A percentile compares a stretch with the other conserved stretches of the same genome.
These are phyloP conservation scores for Emberiza fucata DNA, from an alignment of 2,113 vertebrate genomes.

Conservation along the genomic window DNA sequence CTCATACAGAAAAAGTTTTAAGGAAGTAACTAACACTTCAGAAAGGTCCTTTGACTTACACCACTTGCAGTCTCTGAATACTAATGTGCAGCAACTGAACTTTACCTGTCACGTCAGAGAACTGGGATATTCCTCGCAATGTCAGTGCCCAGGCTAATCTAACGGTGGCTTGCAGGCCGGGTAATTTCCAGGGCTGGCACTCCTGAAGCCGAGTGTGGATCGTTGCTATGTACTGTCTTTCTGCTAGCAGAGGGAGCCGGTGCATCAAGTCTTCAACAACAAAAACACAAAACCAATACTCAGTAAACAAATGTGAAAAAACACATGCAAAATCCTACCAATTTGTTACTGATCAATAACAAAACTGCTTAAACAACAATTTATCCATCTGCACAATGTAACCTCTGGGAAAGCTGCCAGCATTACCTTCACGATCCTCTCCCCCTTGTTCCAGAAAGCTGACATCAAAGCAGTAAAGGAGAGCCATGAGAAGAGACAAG, in stretches of 20 bases:
- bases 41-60: background rate
- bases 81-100: background rate
- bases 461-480: conserved; percentile 95
- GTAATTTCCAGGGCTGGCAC: conserved; percentile 86
- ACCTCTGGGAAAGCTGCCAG: background rate
- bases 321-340: background rate
- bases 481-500: conserved; percentile 89
- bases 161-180: conserved; percentile 90
- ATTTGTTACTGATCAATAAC: background rate
- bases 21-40: background rate
- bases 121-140: conserved; percentile 89
- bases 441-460: conserved; percentile 90
- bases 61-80: background rate
- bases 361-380: background rate
- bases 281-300: background rate
- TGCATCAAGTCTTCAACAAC: conserved; percentile 85
- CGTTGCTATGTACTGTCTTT: conserved; percentile 89
- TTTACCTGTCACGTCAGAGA: conserved; percentile 90
- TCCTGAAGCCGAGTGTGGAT: conserved; percentile 90
- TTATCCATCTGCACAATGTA: background rate
- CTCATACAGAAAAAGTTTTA: background rate
- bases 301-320: background rate
- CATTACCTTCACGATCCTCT: conserved; percentile 91
- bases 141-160: conserved; percentile 91
- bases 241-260: conserved; percentile 84